Evolutionary conservation across 2,113 vertebrate genomes (phyloP), one percentile per base, ranked within the genome.

Genomic region (Murina feae): DNA sequence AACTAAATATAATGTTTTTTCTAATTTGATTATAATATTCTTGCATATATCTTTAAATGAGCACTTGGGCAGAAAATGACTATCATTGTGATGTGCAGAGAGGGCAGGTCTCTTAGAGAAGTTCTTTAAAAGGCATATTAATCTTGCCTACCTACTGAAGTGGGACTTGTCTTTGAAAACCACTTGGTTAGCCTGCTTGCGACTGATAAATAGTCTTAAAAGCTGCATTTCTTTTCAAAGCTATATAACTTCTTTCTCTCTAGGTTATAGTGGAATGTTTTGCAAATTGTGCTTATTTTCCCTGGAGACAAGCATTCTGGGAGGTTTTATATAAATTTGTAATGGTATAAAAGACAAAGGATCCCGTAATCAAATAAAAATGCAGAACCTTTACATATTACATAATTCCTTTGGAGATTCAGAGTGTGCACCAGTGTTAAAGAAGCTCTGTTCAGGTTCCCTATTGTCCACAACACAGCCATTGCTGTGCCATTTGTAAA

Each of bases 1-100:
- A 89, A 93, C 20, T 65, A 93, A 83, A 91, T 60, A 39, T 4
- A 90, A 44, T 85, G 39, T 85, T 91, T n/a, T 80, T 94, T 91
- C 9, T 74, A 93, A 89, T 86, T 39, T 80, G 69, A 91, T 89
- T 35, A 42, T 16, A 90, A 75, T 91, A 58, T 18, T 60, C 68
- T 84, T 78, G 5, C 18, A 53, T 69, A 53, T 69, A 55, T 90
- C 85, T 92, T 82, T 13, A 85, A 93, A 90, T 92, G 63, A 91
- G 49, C 68, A 25, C 28, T 79, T 95, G 35, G 28, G 25, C 80
- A 63, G 74, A 71, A 51, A 92, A 66, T 53, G 65, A 53, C 65
- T 95, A 0, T 65, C 74, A 53, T 55, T 65, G 42, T n/a, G 63
- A 66, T 23, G 39, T 80, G 35, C 7, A 58, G 23, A 91, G 30